Evolutionary conservation across 2,797 vertebrate genomes (phyloP).

Genomic region (Oryzias dopingdopingensis): DNA sequence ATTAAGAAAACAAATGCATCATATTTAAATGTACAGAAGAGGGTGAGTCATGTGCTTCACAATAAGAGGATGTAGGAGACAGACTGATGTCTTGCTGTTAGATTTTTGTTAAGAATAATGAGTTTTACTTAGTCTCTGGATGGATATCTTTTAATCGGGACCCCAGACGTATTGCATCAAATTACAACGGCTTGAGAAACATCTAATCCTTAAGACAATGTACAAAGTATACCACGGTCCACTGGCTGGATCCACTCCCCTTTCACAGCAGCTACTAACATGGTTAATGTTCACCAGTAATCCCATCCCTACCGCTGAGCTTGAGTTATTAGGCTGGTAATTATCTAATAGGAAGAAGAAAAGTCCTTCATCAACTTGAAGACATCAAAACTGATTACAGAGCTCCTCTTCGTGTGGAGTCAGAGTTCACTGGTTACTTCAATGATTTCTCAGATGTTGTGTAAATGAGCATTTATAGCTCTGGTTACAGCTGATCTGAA

Average conservation of each 20-base stretch:
- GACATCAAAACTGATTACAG: conserved; percentile 60
- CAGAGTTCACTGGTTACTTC: conserved; percentile 67
- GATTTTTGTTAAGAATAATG: conserved; percentile 54
- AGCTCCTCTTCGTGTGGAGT: conserved; percentile 55
- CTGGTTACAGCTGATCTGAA: conserved; percentile 28
- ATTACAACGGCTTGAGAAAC: conserved; percentile 63
- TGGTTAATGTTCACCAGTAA: conserved; percentile 53
- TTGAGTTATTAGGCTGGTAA: conserved; percentile 49
- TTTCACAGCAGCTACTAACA: conserved; percentile 29
- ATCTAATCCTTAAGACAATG: conserved; percentile 71
- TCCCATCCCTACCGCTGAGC: conserved; percentile 46
- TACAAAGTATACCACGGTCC: conserved; percentile 61
- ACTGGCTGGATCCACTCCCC: conserved; percentile 42
- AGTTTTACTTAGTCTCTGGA: conserved; percentile 31
- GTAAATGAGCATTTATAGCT: conserved; percentile 48
- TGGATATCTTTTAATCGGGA: conserved; percentile 57
- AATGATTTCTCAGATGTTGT: conserved; percentile 63
- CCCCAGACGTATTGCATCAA: conserved; percentile 64
- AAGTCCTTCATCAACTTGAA: conserved; percentile 58
- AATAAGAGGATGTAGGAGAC: conserved; percentile 4
- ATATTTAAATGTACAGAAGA: background rate
- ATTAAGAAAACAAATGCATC: background rate
- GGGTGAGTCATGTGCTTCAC: conserved; percentile 5
- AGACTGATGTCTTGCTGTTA: conserved; percentile 27
- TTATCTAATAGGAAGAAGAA: conserved; percentile 45